Conservation (phyloP, 1,140 invertebrate genomes). For the Schmidtea mediterranea region DNA sequence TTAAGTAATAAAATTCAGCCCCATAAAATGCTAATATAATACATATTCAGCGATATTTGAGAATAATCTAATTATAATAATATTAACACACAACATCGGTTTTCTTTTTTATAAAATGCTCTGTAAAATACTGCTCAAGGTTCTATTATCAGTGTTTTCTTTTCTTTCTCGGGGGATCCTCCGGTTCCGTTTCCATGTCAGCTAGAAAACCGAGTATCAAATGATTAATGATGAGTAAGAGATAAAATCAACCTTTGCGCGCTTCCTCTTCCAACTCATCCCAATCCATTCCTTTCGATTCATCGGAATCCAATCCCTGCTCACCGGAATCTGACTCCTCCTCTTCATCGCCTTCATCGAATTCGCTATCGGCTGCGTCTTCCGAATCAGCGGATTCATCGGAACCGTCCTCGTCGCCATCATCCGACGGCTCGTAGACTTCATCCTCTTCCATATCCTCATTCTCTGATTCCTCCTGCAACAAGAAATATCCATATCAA, state of each 20-base stretch:
- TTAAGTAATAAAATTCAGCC: no score
- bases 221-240: not conserved
- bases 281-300: constrained; percentile 3
- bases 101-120: no score
- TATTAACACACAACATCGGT: no score
- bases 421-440: not conserved
- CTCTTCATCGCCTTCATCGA: not conserved
- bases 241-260: not conserved
- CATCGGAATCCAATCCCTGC: not conserved
- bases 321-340: not conserved
- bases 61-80: no score
- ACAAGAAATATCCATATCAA: no score
- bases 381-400: not conserved
- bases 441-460: constrained; percentile 1
- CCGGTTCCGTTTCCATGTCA: no score
- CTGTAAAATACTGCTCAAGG: no score
- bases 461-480: not conserved
- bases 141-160: no score
- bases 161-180: no score
- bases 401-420: not conserved
- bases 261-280: constrained; percentile 4
- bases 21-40: no score
- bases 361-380: not conserved
- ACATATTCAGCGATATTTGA: no score
- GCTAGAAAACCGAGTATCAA: no score